Evolutionary conservation across 2,888 invertebrate species (phyloP), one percentile per base, ranked within the genome.

Genomic region (Micoletzkya japonica): DNA sequence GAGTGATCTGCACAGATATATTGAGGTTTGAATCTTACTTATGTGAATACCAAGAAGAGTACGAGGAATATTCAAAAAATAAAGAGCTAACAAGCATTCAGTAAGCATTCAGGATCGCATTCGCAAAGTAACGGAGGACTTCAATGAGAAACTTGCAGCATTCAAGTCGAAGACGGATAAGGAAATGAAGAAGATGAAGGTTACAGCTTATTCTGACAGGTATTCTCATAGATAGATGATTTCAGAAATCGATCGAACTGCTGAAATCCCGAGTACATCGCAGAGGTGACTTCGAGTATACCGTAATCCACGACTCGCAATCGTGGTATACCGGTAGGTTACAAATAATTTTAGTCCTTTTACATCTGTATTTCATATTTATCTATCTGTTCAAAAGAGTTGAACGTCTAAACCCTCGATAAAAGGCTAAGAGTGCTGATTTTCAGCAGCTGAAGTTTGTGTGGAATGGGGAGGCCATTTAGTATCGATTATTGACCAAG

Each of bases 391-490:
- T n/a, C n/a, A n/a, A n/a, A n/a, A n/a, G n/a, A n/a, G n/a, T n/a
- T n/a, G n/a, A n/a, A n/a, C n/a, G n/a, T n/a, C n/a, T 14, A 44
- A 10, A 44, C 20, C 10, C 10, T 20, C 20, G 32, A 57, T 17
- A 10, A 32, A 28, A 32, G n/a, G 37, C 4, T 37, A 37, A 4
- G 17, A 32, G 24, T 24, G 59, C 1, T 59, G 24, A 24, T 30
- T 34, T 54, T 30, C 69, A 34, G 79, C 78, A 1, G 74, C 75
- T n/a, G 78, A 78, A 44, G 71, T 73, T 20, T 80, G 80, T 57
- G 67, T 74, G 7, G 73, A 76, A 28, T 78, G 77, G 73, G 77
- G 77, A 20, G 80, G 75, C 2, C 75, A 77, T 56, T 68, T 80
- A 56, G 76, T 75, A 20, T 75, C 80, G 1, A 67, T 79, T n/a